These are phyloP conservation scores for Collichthys lucidus DNA, from an alignment of 2,113 vertebrate species.

Conservation along the genomic window DNA sequence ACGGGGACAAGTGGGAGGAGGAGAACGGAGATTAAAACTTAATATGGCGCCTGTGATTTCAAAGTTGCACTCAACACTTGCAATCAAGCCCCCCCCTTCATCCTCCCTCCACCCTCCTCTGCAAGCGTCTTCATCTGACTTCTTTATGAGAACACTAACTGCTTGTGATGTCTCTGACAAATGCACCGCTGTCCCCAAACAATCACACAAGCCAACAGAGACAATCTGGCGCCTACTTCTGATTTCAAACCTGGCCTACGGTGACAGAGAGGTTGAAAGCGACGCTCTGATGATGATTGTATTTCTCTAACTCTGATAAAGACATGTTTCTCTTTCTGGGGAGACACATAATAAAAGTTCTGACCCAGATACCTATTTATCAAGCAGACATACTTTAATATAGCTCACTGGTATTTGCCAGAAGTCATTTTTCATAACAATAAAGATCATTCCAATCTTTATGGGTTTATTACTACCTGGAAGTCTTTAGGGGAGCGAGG, in stretches of 20 bases:
- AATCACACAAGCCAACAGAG: conserved; percentile 31
- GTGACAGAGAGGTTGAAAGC: conserved; percentile 16
- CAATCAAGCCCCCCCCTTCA: conserved; percentile 44
- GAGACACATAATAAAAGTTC: conserved; percentile 20
- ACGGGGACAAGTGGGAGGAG: conserved; percentile 42
- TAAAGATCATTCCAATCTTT: not conserved
- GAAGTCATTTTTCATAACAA: not conserved
- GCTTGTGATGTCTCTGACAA: conserved; percentile 60
- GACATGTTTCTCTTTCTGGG: not conserved
- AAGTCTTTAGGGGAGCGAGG: conserved; percentile 92
- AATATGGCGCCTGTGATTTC: conserved; percentile 59
- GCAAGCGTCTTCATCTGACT: conserved; percentile 39
- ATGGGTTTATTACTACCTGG: conserved; percentile 61
- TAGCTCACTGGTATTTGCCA: conserved; percentile 10
- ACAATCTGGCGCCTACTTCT: conserved; percentile 2
- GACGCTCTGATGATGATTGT: conserved; percentile 1
- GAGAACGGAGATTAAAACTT: conserved; percentile 67
- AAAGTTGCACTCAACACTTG: conserved; percentile 60
- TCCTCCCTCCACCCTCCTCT: not conserved
- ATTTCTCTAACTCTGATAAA: conserved; percentile 3
- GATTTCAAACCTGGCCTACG: conserved; percentile 40
- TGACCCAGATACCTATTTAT: conserved; percentile 40
- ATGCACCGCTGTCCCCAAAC: conserved; percentile 41
- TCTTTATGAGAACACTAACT: conserved; percentile 66
- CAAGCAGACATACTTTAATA: conserved; percentile 26